Evolutionary conservation across 1,140 invertebrate genomes (phyloP).

Genomic region (Lordiphosa collinella): DNA sequence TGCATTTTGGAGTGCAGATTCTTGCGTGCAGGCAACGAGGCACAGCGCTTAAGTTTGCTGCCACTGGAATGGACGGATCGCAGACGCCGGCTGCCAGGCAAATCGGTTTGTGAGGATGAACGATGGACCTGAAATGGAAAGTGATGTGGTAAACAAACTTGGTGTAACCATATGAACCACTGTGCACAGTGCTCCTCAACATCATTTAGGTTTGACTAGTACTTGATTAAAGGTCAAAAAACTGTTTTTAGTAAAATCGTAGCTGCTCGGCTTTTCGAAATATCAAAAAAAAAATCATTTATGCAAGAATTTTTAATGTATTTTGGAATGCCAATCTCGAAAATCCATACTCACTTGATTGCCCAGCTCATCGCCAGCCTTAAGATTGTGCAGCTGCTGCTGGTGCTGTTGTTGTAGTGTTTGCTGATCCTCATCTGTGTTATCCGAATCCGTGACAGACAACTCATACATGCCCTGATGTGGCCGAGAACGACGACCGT

Average conservation of each 20-base stretch:
- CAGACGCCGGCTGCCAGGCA: slow-evolving; percentile 79
- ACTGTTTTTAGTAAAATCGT: too few species aligned
- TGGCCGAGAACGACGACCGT: slow-evolving; percentile 85
- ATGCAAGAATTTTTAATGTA: too few species aligned
- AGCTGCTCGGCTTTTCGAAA: too few species aligned
- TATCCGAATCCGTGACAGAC: slow-evolving; percentile 74
- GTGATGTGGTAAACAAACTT: too few species aligned
- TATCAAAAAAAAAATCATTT: too few species aligned
- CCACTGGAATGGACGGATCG: slow-evolving; percentile 71
- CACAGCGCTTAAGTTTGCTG: slow-evolving; percentile 81
- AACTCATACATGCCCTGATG: slow-evolving; percentile 51
- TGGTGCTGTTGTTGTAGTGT: slow-evolving; percentile 28
- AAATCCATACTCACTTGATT: slow-evolving; percentile 52
- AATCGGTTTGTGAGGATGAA: slow-evolving; percentile 81
- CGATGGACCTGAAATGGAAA: slow-evolving; percentile 76
- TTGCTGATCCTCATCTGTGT: slow-evolving; percentile 63
- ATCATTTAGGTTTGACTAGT: too few species aligned
- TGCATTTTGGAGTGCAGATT: slow-evolving; percentile 51
- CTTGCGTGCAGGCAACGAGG: slow-evolving; percentile 80
- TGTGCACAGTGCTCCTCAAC: too few species aligned
- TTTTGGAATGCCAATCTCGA: too few species aligned
- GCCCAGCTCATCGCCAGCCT: slow-evolving; percentile 34
- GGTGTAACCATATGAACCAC: too few species aligned
- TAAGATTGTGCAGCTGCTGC: slow-evolving; percentile 51
- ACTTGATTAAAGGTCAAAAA: too few species aligned